Conservation (phyloP, 2,113 vertebrate genomes). For the Pyrgilauda ruficollis region DNA sequence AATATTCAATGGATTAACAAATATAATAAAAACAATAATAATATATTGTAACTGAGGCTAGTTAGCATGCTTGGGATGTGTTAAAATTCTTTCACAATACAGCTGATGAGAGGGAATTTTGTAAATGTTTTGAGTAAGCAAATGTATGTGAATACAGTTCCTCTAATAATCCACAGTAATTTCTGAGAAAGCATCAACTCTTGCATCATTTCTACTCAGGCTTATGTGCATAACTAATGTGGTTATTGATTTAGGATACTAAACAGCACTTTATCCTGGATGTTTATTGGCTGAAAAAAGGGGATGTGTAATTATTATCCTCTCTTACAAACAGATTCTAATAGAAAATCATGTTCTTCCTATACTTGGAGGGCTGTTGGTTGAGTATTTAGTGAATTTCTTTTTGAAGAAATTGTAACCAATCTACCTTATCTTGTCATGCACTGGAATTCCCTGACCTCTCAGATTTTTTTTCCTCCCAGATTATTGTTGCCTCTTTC, state of each 20-base stretch:
- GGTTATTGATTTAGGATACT: not conserved
- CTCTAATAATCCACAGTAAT: not conserved
- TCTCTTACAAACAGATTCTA: not conserved
- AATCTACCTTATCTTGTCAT: not conserved
- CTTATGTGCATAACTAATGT: not conserved
- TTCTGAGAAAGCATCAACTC: not conserved
- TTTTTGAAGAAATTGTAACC: not conserved
- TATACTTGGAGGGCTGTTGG: not conserved
- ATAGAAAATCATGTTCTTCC: not conserved
- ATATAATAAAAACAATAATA: not conserved
- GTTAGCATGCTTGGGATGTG: not conserved
- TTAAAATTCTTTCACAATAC: constrained; percentile 16
- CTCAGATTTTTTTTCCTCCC: not conserved
- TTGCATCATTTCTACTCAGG: not conserved
- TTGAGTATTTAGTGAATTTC: not conserved
- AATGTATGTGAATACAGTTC: not conserved
- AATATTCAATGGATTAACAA: not conserved
- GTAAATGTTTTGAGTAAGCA: constrained; percentile 26
- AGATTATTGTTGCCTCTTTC: not conserved
- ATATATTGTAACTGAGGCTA: not conserved
- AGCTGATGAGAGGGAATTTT: not conserved
- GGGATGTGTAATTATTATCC: not conserved
- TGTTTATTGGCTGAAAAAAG: not conserved
- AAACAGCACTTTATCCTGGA: not conserved
- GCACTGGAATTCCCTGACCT: not conserved